These are phyloP conservation scores for Tyto alba DNA, from an alignment of 2,113 vertebrate genomes.

Conservation along the genomic window DNA sequence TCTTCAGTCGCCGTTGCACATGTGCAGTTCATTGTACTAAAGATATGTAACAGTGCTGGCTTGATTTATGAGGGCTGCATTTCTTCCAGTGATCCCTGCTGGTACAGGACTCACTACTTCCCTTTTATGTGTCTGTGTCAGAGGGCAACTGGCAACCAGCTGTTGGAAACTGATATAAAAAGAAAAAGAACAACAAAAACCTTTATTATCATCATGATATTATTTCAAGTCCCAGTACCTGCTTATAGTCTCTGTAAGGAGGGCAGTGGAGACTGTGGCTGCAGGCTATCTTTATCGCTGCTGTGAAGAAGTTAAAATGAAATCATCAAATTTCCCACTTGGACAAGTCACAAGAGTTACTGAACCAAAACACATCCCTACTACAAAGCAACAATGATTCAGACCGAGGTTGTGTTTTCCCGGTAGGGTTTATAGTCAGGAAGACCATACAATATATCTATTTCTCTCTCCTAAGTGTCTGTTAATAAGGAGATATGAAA, in stretches of 20 bases:
- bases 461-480: neutral
- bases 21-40: slow-evolving; percentile 71
- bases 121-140: slow-evolving; percentile 85
- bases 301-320: neutral
- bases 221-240: slow-evolving; percentile 47
- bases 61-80: slow-evolving; percentile 85
- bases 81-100: slow-evolving; percentile 81
- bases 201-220: slow-evolving; percentile 19
- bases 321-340: neutral
- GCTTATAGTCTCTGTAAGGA: neutral
- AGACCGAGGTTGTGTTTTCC: neutral
- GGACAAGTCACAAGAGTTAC: neutral
- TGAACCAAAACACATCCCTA: neutral
- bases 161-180: slow-evolving; percentile 77
- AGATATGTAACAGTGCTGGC: slow-evolving; percentile 66
- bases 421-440: neutral
- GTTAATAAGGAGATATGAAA: neutral
- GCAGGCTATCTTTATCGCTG: slow-evolving; percentile 18
- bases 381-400: neutral
- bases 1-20: slow-evolving; percentile 61
- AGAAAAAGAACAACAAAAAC: slow-evolving; percentile 61
- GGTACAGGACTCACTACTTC: slow-evolving; percentile 75
- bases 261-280: neutral
- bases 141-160: slow-evolving; percentile 88
- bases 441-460: neutral